Evolutionary conservation across 2,113 vertebrate species (phyloP), one percentile per base, ranked within the genome.

Genomic region (Herpetotheres cachinnans): DNA sequence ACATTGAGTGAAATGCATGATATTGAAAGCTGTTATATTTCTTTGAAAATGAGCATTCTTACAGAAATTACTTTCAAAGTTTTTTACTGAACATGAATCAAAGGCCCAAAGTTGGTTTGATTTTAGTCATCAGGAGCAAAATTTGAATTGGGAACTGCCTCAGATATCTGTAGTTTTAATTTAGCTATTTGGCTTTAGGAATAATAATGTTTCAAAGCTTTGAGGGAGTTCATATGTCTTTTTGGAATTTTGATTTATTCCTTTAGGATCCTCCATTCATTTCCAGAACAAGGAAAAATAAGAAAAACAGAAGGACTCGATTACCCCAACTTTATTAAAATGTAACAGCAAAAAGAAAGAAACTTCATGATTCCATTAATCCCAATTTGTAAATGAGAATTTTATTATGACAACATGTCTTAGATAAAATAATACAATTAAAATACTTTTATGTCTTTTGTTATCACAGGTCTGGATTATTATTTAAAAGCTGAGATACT

Each of bases 21-120:
- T 90, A 86, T 26, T 86, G 73, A 83, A 91, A 97, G 65, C 52
- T 80, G 66, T 61, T 93, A 34, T 49, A 83, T 86, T 94, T 95
- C 85, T 81, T 96, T 94, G 81, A 89, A 97, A 97, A 93, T 59
- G 70, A 96, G 32, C 55, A 63, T 91, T 90, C 87, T 88, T 67
- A 80, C 27, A 90, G 86, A 93, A 96, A 95, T 88, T 12, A 44
- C 76, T 96, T 93, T 58, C 66, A 86, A 91, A 93, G 74, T 87
- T 94, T 93, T 90, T 82, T 62, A 58, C 54, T 88, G 49, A 95
- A 55, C 1, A 1, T 73, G 59, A 91, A 90, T 91, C 74, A 87
- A 97, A 97, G 67, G 58, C 46, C 19, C 32, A 81, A 88, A 96
- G 21, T 66, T 86, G 38, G 32, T 88, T 94, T 80, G 70, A 95